Conservation (phyloP, 2,113 vertebrate species). For the Lagopus muta region DNA sequence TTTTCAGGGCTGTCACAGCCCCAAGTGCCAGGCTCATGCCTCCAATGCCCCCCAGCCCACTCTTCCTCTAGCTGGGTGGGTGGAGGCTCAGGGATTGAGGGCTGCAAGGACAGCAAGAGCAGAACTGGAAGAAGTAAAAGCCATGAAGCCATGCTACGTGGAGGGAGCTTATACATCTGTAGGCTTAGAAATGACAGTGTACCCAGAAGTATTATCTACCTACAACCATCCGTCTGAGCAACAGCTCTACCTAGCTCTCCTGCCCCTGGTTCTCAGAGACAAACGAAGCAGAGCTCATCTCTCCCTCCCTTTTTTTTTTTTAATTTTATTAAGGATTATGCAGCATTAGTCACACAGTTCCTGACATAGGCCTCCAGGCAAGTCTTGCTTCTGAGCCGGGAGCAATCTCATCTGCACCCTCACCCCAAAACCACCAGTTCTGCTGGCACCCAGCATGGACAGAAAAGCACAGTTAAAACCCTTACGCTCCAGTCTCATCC, state of each 20-base stretch:
- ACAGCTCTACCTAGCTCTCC: accelerated
- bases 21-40: accelerated
- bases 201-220: not conserved
- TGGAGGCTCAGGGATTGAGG: not conserved
- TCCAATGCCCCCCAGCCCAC: not conserved
- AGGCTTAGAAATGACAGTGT: not conserved
- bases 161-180: not conserved
- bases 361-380: not conserved
- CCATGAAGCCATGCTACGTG: not conserved
- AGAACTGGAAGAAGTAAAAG: not conserved
- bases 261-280: not conserved
- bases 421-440: not conserved
- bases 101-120: not conserved
- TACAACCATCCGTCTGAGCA: not conserved
- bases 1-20: not conserved
- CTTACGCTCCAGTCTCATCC: not conserved
- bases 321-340: not conserved
- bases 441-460: accelerated
- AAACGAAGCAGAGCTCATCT: not conserved
- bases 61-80: not conserved
- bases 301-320: not conserved
- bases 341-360: not conserved
- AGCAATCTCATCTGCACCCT: not conserved
- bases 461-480: not conserved
- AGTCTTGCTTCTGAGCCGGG: not conserved